A percentile compares a stretch with the other conserved stretches of the same genome.
Evolutionary conservation across 2,797 vertebrate genomes (phyloP).

Genomic region (Eutrigla gurnardus): DNA sequence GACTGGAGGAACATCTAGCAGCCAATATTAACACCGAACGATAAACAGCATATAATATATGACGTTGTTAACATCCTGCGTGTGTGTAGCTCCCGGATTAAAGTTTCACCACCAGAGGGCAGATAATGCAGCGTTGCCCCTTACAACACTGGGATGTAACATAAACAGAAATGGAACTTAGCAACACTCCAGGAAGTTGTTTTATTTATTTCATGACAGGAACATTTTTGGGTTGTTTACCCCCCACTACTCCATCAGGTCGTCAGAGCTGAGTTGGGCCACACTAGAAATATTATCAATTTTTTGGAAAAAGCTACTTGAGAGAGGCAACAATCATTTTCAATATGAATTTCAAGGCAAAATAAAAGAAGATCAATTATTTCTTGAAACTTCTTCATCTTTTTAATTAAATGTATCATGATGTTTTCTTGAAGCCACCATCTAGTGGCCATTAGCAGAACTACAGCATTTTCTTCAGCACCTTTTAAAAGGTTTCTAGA

Average conservation of each 20-base stretch:
- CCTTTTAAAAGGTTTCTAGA: not conserved
- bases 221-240: too few relatives aligned
- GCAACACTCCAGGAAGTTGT: not conserved
- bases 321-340: not conserved
- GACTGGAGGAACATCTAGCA: not conserved
- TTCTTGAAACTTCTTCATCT: too few relatives aligned
- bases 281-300: too few relatives aligned
- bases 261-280: too few relatives aligned
- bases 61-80: too few relatives aligned
- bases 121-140: not conserved
- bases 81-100: not conserved
- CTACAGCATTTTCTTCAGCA: not conserved
- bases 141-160: not conserved
- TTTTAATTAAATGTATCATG: too few relatives aligned
- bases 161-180: not conserved
- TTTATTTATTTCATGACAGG: not conserved
- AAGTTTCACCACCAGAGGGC: not conserved
- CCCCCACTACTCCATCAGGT: too few relatives aligned
- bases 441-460: not conserved
- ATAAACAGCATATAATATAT: not conserved
- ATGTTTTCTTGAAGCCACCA: constrained; percentile 3
- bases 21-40: not conserved
- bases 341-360: not conserved
- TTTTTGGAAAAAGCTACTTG: too few relatives aligned
- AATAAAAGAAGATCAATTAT: not conserved